Conservation (phyloP, 1,140 invertebrate genomes). For the Dysdera silvatica region DNA sequence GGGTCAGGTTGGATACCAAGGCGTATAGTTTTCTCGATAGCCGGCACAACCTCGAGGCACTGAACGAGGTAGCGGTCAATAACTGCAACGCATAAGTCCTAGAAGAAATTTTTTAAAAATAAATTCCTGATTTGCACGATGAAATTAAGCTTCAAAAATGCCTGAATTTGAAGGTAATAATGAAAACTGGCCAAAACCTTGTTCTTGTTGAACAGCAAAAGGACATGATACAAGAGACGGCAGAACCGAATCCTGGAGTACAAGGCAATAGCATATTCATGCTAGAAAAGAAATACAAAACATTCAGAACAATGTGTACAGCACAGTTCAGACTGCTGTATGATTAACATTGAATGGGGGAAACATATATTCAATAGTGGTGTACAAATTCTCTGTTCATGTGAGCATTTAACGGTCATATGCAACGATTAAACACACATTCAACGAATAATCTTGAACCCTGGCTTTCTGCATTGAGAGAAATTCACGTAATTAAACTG, state of each 20-base stretch:
- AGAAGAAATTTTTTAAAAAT: neutral
- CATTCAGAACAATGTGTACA: no score
- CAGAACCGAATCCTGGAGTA: slow-evolving; percentile 75
- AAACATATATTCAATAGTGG: no score
- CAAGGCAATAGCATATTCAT: slow-evolving; percentile 52
- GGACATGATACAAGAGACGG: slow-evolving; percentile 70
- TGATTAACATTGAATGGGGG: no score
- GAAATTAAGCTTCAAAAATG: neutral
- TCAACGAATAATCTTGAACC: no score
- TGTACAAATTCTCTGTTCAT: no score
- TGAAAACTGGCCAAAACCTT: slow-evolving; percentile 44
- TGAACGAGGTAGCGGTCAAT: slow-evolving; percentile 49
- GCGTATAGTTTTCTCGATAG: slow-evolving; percentile 65
- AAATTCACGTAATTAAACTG: no score
- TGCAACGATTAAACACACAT: no score
- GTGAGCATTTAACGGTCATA: no score
- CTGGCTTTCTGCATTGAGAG: no score
- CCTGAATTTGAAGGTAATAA: neutral
- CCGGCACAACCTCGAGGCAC: slow-evolving; percentile 67
- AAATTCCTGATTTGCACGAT: neutral
- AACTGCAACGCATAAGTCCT: slow-evolving; percentile 47
- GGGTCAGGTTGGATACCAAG: slow-evolving; percentile 62
- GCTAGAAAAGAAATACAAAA: slow-evolving; percentile 37
- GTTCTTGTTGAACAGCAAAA: slow-evolving; percentile 58
- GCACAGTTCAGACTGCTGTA: no score